Evolutionary conservation across 2,113 vertebrate species (phyloP).

Genomic region (Protomyctophum bolini): DNA sequence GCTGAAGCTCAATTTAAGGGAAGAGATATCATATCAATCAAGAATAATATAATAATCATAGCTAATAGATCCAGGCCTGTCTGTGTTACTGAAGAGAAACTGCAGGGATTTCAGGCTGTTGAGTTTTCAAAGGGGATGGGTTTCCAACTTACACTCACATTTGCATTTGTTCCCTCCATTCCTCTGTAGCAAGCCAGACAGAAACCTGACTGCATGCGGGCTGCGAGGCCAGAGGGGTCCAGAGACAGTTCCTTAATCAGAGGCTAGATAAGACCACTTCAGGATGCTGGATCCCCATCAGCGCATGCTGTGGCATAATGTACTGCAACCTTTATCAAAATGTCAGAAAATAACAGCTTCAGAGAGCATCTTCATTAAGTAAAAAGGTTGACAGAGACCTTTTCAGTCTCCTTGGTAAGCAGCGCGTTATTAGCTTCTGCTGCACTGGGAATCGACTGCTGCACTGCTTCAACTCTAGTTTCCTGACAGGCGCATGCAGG

Average conservation of each 20-base stretch:
- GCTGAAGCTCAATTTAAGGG: neutral
- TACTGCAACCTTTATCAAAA: slow-evolving; percentile 46
- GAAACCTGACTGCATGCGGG: neutral
- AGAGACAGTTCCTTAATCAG: slow-evolving; percentile 33
- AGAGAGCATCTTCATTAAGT: slow-evolving; percentile 45
- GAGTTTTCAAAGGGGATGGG: no score
- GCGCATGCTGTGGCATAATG: slow-evolving; percentile 24
- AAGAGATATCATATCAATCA: neutral
- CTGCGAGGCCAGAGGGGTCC: slow-evolving; percentile 18
- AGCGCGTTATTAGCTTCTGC: slow-evolving; percentile 25
- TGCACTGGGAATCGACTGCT: neutral
- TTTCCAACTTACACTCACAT: no score
- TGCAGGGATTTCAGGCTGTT: neutral
- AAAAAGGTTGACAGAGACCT: slow-evolving; percentile 37
- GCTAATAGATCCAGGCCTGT: no score
- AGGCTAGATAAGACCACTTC: slow-evolving; percentile 11
- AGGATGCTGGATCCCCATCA: slow-evolving; percentile 27
- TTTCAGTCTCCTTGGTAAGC: slow-evolving; percentile 24
- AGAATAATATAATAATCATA: no score
- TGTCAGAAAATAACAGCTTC: slow-evolving; percentile 48
- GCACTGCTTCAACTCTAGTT: slow-evolving; percentile 13
- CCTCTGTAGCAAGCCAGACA: no score
- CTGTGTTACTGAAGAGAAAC: neutral
- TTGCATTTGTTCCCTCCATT: no score
- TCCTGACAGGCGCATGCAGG: slow-evolving; percentile 3